phyloP scores from a whole-genome alignment of 2,797 vertebrate species.

The Sebastes trivittatus region DNA sequence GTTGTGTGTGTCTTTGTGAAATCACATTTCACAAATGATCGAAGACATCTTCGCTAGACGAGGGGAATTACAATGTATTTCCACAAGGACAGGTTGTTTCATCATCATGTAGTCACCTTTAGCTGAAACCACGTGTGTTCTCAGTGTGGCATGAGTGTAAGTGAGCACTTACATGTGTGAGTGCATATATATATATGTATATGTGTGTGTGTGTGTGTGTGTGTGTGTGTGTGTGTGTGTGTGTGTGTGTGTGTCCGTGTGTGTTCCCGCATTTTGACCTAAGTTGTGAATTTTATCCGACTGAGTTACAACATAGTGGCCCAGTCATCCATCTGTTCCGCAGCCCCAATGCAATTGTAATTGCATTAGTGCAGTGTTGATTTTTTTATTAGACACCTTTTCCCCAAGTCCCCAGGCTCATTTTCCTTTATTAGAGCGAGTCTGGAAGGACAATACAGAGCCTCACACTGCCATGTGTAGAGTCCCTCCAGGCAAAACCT shows the following conservation, averaged over 20 bases:
- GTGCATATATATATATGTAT: not conserved
- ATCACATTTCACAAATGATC: slow-evolving; percentile 31
- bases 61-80: slow-evolving; percentile 9
- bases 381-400: slow-evolving; percentile 68
- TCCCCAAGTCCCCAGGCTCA: slow-evolving; percentile 67
- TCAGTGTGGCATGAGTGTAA: not conserved
- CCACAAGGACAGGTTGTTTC: slow-evolving; percentile 28
- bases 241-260: not conserved
- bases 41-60: not conserved
- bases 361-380: slow-evolving; percentile 68
- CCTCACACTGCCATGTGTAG: not conserved
- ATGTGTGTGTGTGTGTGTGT: not conserved
- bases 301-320: slow-evolving; percentile 32
- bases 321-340: slow-evolving; percentile 49
- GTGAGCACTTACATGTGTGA: not conserved
- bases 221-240: not conserved
- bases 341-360: slow-evolving; percentile 49
- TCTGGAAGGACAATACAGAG: slow-evolving; percentile 57
- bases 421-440: slow-evolving; percentile 69
- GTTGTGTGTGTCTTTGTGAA: not conserved
- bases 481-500: slow-evolving; percentile 48
- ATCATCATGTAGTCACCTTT: slow-evolving; percentile 12
- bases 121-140: not conserved
- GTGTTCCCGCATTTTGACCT: slow-evolving; percentile 3
- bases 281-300: slow-evolving; percentile 28